Conservation (phyloP, 2,888 invertebrate genomes). For the Papilio demoleus region DNA sequence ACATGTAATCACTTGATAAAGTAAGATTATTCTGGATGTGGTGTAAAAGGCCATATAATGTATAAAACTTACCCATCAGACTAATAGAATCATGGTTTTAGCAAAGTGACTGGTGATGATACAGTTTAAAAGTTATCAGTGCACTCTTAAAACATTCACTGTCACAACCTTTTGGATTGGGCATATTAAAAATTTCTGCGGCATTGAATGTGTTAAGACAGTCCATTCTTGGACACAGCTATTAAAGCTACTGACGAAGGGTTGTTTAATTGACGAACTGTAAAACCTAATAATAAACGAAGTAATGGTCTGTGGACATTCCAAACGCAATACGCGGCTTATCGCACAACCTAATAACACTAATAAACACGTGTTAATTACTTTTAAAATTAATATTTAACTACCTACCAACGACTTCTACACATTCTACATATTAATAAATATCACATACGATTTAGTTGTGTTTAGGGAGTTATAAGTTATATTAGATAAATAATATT, state of each 20-base stretch:
- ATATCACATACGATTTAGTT: no score
- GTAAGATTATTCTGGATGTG: no score
- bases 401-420: neutral
- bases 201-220: neutral
- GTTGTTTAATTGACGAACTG: neutral
- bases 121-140: neutral
- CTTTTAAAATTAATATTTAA: neutral
- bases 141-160: no score
- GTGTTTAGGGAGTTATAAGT: no score
- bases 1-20: no score
- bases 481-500: no score
- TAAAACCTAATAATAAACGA: constrained; percentile 17
- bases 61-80: no score
- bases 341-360: constrained; percentile 24
- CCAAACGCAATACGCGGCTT: neutral
- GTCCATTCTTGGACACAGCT: neutral
- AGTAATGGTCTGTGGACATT: constrained; percentile 14
- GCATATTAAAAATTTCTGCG: neutral
- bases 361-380: constrained; percentile 24
- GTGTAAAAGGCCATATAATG: no score
- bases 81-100: neutral
- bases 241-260: neutral
- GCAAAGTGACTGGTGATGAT: neutral
- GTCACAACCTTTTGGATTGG: neutral
- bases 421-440: no score